Conservation (phyloP, 2,797 vertebrate species). For the Brachyalestes nurse region DNA sequence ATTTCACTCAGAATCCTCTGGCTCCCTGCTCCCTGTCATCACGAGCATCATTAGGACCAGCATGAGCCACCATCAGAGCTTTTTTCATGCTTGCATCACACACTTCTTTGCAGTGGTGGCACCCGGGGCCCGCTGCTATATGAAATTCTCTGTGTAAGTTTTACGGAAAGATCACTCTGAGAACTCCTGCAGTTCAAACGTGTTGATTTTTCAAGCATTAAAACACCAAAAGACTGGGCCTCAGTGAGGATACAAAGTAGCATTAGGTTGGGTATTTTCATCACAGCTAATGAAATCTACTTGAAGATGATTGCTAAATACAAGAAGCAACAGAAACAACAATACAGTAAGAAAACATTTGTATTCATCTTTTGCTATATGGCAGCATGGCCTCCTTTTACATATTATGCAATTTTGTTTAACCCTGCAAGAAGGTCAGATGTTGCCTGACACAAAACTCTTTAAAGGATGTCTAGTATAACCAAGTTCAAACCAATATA, state of each 20-base stretch:
- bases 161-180: not conserved
- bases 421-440: not conserved
- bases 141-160: conserved; percentile 29
- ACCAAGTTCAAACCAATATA: not conserved
- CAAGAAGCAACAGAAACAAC: conserved; percentile 8
- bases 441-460: not conserved
- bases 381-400: not conserved
- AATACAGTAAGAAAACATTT: not conserved
- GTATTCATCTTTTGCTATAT: not conserved
- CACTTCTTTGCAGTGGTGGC: not conserved
- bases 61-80: conserved; percentile 14
- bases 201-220: conserved; percentile 1
- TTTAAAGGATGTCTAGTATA: not conserved
- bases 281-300: conserved; percentile 14
- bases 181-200: not conserved
- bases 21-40: conserved; percentile 26
- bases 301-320: not conserved
- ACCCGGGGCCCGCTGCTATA: not conserved
- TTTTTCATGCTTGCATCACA: conserved; percentile 29
- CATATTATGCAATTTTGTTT: not conserved
- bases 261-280: not conserved
- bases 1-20: conserved; percentile 51
- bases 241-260: not conserved
- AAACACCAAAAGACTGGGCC: conserved; percentile 2
- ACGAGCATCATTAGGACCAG: conserved; percentile 37